Evolutionary conservation across 2,888 invertebrate genomes (phyloP).

Genomic region (Dyspetes luteomarginatus): DNA sequence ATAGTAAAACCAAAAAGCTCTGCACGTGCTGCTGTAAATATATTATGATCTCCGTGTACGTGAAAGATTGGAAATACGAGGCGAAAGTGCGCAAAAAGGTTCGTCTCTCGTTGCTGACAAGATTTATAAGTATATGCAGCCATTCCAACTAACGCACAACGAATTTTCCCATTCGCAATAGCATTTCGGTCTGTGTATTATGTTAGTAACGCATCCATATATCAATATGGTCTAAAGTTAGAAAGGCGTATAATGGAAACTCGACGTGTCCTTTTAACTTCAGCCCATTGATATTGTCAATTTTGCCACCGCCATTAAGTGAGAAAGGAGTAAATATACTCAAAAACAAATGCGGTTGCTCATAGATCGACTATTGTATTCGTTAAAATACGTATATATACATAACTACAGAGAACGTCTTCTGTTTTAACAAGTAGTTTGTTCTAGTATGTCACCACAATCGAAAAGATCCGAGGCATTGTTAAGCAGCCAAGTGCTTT

Average conservation of each 20-base stretch:
- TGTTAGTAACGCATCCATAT: neutral
- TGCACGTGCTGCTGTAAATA: neutral
- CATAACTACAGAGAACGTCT: slow-evolving; percentile 4
- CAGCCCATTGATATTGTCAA: no score
- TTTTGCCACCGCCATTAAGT: slow-evolving; percentile 5
- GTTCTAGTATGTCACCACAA: slow-evolving; percentile 34
- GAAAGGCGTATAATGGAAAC: no score
- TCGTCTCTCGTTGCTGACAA: slow-evolving; percentile 22
- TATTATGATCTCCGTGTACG: neutral
- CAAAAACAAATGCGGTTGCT: neutral
- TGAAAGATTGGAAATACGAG: slow-evolving; percentile 34
- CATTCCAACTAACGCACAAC: neutral
- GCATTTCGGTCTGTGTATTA: slow-evolving; percentile 27
- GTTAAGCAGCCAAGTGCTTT: slow-evolving; percentile 32
- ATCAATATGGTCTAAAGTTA: no score
- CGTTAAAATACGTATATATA: neutral
- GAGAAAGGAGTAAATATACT: slow-evolving; percentile 16
- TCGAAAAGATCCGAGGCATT: slow-evolving; percentile 21
- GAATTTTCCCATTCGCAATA: neutral
- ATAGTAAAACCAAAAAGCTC: no score
- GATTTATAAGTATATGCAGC: slow-evolving; percentile 47
- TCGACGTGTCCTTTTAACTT: no score
- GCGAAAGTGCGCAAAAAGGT: slow-evolving; percentile 37
- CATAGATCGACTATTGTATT: neutral
- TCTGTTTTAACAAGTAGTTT: slow-evolving; percentile 43